Conservation (phyloP, 2,797 vertebrate genomes). For the Antrozous pallidus region DNA sequence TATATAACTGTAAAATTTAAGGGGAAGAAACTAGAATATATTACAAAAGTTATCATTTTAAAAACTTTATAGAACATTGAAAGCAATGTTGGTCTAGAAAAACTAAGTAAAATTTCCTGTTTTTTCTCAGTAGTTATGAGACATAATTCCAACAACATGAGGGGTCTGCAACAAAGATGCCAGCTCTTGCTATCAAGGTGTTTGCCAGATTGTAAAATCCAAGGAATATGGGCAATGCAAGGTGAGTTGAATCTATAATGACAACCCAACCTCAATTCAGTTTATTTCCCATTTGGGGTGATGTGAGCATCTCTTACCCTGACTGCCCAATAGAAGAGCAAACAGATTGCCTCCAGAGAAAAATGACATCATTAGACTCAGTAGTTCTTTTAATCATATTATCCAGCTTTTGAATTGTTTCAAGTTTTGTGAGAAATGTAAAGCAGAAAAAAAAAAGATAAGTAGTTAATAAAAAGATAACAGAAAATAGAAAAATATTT, state of each 20-base stretch:
- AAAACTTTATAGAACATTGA: not conserved
- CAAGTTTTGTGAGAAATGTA: not conserved
- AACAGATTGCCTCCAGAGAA: fast-evolving
- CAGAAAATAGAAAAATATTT: not conserved
- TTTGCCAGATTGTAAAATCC: not conserved
- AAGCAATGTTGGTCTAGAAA: not conserved
- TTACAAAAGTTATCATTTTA: not conserved
- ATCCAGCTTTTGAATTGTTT: not conserved
- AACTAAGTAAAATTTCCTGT: not conserved
- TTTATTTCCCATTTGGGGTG: fast-evolving
- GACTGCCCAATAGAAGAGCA: fast-evolving
- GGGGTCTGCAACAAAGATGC: fast-evolving
- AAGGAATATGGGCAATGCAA: too few species aligned
- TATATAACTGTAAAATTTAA: not conserved
- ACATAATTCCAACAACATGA: fast-evolving
- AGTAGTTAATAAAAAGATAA: not conserved
- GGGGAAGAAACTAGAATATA: not conserved
- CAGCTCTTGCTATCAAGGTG: fast-evolving
- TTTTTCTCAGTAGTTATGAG: fast-evolving
- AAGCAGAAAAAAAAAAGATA: not conserved
- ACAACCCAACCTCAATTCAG: fast-evolving
- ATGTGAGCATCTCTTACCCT: fast-evolving
- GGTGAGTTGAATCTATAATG: fast-evolving
- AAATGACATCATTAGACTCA: fast-evolving
- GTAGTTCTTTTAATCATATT: not conserved